These are phyloP conservation scores for Drosophila carrolli DNA, from an alignment of 1,140 invertebrate genomes.

Conservation along the genomic window DNA sequence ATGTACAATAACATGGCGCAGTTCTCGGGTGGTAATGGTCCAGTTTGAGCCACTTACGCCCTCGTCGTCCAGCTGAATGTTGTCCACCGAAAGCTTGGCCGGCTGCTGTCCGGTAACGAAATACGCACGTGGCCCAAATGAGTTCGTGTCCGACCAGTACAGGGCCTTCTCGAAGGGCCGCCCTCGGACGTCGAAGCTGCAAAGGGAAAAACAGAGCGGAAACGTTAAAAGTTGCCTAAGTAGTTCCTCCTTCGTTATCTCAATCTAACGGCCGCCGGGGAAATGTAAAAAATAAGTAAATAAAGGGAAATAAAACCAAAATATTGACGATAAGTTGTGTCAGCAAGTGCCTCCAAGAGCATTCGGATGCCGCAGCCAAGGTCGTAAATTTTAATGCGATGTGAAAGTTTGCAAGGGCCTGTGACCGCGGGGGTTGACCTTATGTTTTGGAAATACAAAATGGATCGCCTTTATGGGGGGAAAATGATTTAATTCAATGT, in stretches of 20 bases:
- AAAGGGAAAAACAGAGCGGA: constrained; percentile 70
- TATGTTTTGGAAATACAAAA: constrained; percentile 39
- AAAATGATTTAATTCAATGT: constrained; percentile 68
- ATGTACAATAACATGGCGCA: constrained; percentile 44
- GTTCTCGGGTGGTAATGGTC: constrained; percentile 27
- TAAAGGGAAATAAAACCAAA: constrained; percentile 41
- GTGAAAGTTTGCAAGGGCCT: constrained; percentile 20
- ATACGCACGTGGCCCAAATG: constrained; percentile 91
- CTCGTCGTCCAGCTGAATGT: constrained; percentile 92
- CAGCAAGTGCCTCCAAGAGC: constrained; percentile 51
- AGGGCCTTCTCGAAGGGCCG: constrained; percentile 90
- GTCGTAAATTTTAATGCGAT: constrained; percentile 71
- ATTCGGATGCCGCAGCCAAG: constrained; percentile 39
- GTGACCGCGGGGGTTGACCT: constrained; percentile 6
- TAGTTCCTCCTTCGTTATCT: constrained; percentile 36
- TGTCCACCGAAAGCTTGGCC: constrained; percentile 91
- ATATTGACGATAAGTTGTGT: constrained; percentile 73
- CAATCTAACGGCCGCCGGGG: constrained; percentile 29
- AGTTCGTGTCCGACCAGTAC: constrained; percentile 91
- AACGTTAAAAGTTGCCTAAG: constrained; percentile 58
- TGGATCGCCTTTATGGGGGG: constrained; percentile 28
- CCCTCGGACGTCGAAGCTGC: constrained; percentile 92
- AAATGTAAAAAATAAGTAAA: constrained; percentile 42
- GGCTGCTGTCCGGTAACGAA: constrained; percentile 91
- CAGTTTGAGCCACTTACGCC: constrained; percentile 86